phyloP scores from a whole-genome alignment of 1,140 invertebrate genomes.

The Solenopsis invicta region DNA sequence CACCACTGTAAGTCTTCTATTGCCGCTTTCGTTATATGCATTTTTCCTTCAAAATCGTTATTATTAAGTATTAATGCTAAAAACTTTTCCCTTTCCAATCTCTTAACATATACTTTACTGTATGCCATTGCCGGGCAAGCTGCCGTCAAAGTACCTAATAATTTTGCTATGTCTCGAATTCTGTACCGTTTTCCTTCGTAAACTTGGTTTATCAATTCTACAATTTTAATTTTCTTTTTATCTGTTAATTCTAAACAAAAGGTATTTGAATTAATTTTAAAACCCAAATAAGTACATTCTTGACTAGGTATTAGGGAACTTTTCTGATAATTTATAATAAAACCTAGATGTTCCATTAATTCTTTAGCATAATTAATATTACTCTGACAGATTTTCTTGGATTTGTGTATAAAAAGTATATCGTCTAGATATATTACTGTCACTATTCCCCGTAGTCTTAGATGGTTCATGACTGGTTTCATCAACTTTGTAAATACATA shows the following conservation, averaged over 20 bases:
- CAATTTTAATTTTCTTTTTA: neutral
- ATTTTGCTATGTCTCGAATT: slow-evolving; percentile 2
- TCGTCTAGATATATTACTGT: slow-evolving; percentile 24
- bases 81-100: slow-evolving; percentile 19
- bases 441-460: neutral
- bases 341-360: neutral
- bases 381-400: neutral
- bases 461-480: neutral
- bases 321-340: slow-evolving; percentile 38
- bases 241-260: slow-evolving; percentile 2
- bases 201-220: neutral
- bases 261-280: neutral
- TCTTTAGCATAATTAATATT: neutral
- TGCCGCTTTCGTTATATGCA: too few species aligned
- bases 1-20: too few species aligned
- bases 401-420: slow-evolving; percentile 5
- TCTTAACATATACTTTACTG: neutral
- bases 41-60: neutral
- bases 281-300: slow-evolving; percentile 28
- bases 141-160: neutral
- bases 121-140: neutral
- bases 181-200: neutral
- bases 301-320: neutral
- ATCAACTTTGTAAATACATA: slow-evolving; percentile 29
- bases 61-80: slow-evolving; percentile 9